Percentiles rank a stretch among this genome's conserved stretches.
Conservation (phyloP, 2,113 vertebrate genomes). For the Noctilio leporinus region DNA sequence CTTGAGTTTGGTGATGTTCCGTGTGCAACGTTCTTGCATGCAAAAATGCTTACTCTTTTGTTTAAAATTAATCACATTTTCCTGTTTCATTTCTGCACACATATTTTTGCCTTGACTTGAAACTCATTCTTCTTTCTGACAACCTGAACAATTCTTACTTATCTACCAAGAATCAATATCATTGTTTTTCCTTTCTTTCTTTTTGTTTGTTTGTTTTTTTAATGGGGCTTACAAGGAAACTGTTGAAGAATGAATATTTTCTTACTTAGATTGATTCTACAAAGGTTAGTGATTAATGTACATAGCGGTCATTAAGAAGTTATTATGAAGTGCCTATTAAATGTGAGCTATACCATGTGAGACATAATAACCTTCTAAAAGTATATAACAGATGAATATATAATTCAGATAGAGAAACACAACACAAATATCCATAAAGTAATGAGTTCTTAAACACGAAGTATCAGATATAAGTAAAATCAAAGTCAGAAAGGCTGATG, state of each 20-base stretch:
- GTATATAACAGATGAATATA: background rate
- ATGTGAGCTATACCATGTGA: background rate
- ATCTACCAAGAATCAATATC: background rate
- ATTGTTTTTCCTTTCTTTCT: background rate
- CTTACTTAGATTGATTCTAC: background rate
- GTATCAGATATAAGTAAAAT: background rate
- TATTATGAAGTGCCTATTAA: background rate
- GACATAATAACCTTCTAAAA: background rate
- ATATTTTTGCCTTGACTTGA: background rate
- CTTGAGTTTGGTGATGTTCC: background rate
- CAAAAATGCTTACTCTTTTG: background rate
- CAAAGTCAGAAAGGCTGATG: background rate
- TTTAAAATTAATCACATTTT: background rate
- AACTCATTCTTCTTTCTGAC: background rate
- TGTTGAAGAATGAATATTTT: background rate
- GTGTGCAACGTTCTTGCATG: background rate
- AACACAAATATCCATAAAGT: background rate
- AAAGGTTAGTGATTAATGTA: background rate
- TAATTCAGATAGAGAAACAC: background rate
- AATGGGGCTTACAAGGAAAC: fast-evolving
- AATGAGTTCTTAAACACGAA: background rate
- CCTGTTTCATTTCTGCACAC: background rate
- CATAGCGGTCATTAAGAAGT: background rate
- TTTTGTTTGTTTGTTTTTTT: background rate
- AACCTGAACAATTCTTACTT: background rate